phyloP scores from a whole-genome alignment of 2,888 invertebrate species.

The Phasia obesa region DNA sequence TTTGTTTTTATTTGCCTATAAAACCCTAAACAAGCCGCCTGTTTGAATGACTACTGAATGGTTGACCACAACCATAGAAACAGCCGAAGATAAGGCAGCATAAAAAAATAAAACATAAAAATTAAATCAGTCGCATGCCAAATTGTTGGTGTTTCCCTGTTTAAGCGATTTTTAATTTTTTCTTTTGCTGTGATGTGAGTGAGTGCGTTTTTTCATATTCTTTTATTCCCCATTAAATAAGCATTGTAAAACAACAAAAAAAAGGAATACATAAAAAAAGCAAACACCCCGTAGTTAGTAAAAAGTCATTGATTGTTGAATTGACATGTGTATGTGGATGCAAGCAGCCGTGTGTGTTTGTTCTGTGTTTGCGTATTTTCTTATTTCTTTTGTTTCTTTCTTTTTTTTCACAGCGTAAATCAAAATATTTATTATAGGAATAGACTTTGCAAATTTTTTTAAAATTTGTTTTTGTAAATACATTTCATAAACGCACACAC shows the following conservation, averaged over 20 bases:
- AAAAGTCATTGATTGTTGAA: constrained; percentile 64
- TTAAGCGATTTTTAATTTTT: constrained; percentile 22
- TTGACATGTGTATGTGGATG: not conserved
- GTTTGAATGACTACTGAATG: constrained; percentile 20
- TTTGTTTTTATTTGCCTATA: constrained; percentile 1
- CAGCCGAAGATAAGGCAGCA: constrained; percentile 1
- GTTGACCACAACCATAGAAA: constrained; percentile 56
- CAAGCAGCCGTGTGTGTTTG: not conserved
- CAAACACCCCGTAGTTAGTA: constrained; percentile 44
- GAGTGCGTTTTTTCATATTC: not conserved
- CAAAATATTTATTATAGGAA: constrained; percentile 59
- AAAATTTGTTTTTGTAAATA: constrained; percentile 4
- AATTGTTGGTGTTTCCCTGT: constrained; percentile 59
- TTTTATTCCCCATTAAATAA: too few relatives aligned
- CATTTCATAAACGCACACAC: not conserved
- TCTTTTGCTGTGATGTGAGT: not conserved
- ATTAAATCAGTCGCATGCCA: constrained; percentile 64
- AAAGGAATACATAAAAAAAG: not conserved
- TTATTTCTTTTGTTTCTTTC: constrained; percentile 23
- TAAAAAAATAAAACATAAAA: constrained; percentile 40
- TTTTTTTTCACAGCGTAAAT: constrained; percentile 44
- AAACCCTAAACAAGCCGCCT: constrained; percentile 53
- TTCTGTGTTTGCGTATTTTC: constrained; percentile 12
- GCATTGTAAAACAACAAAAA: too few relatives aligned
- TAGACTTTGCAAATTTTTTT: constrained; percentile 1